These are phyloP conservation scores for Diadema setosum DNA, from an alignment of 35 echinoderm and acorn worm species.

Conservation along the genomic window DNA sequence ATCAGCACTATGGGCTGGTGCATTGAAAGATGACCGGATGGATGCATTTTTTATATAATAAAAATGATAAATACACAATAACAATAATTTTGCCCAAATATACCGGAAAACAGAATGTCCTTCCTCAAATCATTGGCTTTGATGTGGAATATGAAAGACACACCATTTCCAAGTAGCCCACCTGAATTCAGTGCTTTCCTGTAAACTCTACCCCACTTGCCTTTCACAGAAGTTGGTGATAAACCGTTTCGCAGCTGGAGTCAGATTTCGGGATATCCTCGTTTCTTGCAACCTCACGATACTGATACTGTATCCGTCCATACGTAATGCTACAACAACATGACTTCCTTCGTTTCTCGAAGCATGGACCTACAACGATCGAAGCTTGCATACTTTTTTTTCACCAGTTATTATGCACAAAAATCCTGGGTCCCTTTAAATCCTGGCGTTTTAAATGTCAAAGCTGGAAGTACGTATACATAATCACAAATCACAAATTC, in stretches of 20 bases:
- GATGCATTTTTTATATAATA: background rate
- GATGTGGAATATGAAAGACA: background rate
- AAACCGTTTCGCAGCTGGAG: too few relatives aligned
- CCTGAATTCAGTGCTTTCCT: background rate
- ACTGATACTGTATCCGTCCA: too few relatives aligned
- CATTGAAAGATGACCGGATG: background rate
- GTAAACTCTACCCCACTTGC: too few relatives aligned
- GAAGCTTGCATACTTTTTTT: background rate
- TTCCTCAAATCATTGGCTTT: background rate
- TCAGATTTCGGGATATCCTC: too few relatives aligned
- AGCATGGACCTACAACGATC: too few relatives aligned
- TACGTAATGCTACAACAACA: too few relatives aligned
- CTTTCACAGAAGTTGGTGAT: too few relatives aligned
- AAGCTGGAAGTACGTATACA: background rate
- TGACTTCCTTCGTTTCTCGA: too few relatives aligned
- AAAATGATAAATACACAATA: background rate
- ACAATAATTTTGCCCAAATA: too few relatives aligned
- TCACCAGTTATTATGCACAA: background rate
- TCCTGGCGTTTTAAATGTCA: background rate
- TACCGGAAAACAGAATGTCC: too few relatives aligned
- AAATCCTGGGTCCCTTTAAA: background rate
- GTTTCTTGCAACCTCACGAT: too few relatives aligned
- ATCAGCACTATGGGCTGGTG: background rate
- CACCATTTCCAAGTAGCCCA: background rate
- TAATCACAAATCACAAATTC: too few relatives aligned